Conservation (phyloP, 2,113 vertebrate genomes). For the Campylomormyrus numenius region DNA sequence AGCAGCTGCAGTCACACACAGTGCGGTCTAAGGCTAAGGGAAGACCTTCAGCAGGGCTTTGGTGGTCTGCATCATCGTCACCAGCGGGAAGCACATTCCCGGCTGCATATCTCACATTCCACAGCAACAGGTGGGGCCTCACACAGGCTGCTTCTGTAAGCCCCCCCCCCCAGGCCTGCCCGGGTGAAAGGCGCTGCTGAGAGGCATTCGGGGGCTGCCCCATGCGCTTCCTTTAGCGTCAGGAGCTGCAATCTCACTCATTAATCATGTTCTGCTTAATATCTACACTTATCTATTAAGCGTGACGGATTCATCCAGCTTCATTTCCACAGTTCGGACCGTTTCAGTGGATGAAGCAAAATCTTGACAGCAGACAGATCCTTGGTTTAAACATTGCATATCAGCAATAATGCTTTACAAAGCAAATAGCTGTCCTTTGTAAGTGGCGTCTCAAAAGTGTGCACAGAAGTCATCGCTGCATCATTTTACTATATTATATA, state of each 20-base stretch:
- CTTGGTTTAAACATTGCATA: not conserved
- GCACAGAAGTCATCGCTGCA: not conserved
- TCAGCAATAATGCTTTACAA: not conserved
- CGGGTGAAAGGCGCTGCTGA: not conserved
- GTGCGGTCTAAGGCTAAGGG: not conserved
- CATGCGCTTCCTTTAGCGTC: not conserved
- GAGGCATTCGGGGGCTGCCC: not conserved
- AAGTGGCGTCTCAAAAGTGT: not conserved
- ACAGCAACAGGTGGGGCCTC: constrained; percentile 10
- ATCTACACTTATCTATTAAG: not conserved
- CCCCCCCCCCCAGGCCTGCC: not conserved
- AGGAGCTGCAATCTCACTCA: not conserved
- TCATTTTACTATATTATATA: not conserved
- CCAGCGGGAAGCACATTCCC: constrained; percentile 3
- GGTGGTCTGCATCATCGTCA: not conserved
- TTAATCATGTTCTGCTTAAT: not conserved
- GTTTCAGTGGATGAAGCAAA: not conserved
- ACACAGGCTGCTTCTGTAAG: not conserved
- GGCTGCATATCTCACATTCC: constrained; percentile 8
- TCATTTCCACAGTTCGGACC: not conserved
- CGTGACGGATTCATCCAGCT: not conserved
- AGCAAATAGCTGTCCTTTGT: not conserved
- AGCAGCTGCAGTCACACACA: not conserved
- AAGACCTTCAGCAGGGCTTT: not conserved
- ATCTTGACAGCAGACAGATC: not conserved